Evolutionary conservation across 2,888 invertebrate genomes (phyloP).

Genomic region (Amphipyra berbera): DNA sequence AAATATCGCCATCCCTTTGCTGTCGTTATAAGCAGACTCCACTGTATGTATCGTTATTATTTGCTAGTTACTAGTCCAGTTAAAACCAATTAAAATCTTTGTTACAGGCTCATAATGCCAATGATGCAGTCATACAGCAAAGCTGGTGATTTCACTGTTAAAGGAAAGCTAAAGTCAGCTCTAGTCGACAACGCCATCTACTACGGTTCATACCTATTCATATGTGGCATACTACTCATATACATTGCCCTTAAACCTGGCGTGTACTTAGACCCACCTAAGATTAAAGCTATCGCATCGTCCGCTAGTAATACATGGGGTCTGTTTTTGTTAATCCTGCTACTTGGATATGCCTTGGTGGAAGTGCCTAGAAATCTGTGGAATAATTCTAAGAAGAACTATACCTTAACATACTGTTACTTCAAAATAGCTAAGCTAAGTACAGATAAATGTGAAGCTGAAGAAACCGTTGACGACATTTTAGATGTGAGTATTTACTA

Average conservation of each 20-base stretch:
- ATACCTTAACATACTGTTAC: slow-evolving; percentile 95
- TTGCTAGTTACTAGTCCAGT: neutral
- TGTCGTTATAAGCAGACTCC: no score
- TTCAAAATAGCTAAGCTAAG: slow-evolving; percentile 98
- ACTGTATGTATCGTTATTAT: no score
- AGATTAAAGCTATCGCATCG: slow-evolving; percentile 98
- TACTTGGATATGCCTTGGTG: slow-evolving; percentile 98
- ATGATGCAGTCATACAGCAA: slow-evolving; percentile 99
- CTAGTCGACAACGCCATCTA: slow-evolving; percentile 99
- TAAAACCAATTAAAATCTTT: slow-evolving; percentile 9
- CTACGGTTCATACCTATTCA: slow-evolving; percentile 98
- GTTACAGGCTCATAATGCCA: slow-evolving; percentile 97
- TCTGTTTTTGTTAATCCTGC: slow-evolving; percentile 96
- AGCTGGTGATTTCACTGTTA: slow-evolving; percentile 98
- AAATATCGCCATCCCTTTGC: no score
- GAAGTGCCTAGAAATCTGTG: slow-evolving; percentile 98
- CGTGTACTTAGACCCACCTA: slow-evolving; percentile 96
- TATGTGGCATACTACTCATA: slow-evolving; percentile 97
- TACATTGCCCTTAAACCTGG: slow-evolving; percentile 97
- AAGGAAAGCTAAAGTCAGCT: slow-evolving; percentile 98
- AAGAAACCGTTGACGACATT: slow-evolving; percentile 98
- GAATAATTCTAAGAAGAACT: slow-evolving; percentile 96
- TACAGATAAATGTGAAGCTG: slow-evolving; percentile 98
- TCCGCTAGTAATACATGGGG: slow-evolving; percentile 99
- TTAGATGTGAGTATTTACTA: slow-evolving; percentile 92